These are phyloP conservation scores for Rhynchomys soricoides DNA, from an alignment of 2,113 vertebrate genomes.

Conservation along the genomic window DNA sequence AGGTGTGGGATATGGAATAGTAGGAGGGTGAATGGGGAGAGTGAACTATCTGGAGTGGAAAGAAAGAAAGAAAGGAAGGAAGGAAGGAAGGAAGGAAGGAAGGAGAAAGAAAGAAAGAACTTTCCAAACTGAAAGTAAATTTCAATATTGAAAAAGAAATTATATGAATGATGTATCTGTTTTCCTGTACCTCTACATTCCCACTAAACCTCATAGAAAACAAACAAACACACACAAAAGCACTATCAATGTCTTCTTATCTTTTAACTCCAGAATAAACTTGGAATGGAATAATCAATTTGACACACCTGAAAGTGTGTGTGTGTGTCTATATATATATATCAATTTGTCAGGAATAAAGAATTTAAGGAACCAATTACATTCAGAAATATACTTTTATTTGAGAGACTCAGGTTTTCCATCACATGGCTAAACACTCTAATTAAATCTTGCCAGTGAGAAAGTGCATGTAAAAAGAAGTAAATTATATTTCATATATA, in stretches of 20 bases:
- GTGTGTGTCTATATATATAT: no score
- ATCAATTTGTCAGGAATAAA: neutral
- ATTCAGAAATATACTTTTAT: neutral
- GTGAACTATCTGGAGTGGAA: no score
- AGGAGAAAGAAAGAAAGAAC: no score
- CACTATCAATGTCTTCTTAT: neutral
- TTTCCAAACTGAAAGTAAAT: neutral
- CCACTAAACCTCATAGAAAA: neutral
- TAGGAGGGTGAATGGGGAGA: no score
- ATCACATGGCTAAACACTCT: neutral
- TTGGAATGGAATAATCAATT: neutral
- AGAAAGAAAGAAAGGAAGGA: no score
- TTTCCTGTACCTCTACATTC: neutral
- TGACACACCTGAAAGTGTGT: neutral
- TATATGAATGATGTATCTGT: neutral
- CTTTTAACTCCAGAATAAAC: neutral
- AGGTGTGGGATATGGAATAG: no score
- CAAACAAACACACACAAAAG: neutral
- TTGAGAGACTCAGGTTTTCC: neutral
- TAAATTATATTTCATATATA: neutral
- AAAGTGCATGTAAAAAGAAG: neutral
- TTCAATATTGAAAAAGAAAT: neutral
- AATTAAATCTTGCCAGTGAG: neutral
- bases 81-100: no score
- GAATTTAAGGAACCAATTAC: neutral